Evolutionary conservation across 2,888 invertebrate genomes (phyloP), one percentile per base, ranked within the genome.

Genomic region (Syrphus vitripennis): DNA sequence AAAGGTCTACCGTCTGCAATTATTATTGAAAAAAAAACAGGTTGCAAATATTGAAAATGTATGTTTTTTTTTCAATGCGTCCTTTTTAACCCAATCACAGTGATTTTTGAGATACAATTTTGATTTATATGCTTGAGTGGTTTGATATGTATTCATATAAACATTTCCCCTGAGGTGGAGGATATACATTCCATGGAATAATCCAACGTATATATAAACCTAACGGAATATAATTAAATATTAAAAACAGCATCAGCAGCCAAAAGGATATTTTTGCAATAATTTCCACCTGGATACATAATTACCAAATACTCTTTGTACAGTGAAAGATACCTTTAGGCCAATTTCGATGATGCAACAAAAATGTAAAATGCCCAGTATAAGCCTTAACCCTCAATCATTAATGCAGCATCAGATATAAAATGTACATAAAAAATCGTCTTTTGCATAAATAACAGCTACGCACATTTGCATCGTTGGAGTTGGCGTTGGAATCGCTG

Each of bases 251-350:
- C 65, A 57, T 57, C 75, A 53, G 1, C 1, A 31, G 12, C 16
- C n/a, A n/a, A n/a, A n/a, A 10, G 55, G 29, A 55, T 14, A 42
- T 81, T 71, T 80, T 70, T 48, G 7, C 71, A 84, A 84, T 84
- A 81, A 81, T 81, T 81, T 84, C 76, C 84, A 61, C 71, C 24
- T 37, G 76, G 76, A 76, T 81, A 77, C 59, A 81, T 84, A 42
- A 63, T 63, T 76, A 84, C 84, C 42, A 84, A 84, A 84, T 65
- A 53, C 61, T 61, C 53, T 67, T 72, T 74, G 71, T 61, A 57
- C 40, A 19, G n/a, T n/a, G n/a, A n/a, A n/a, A n/a, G 19, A 26
- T 72, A 50, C 65, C 61, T 21, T 37, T 14, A 21, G 57, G 57
- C 21, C 37, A 63, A 42, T 9, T 16, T 40, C 40, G 12, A 63